phyloP scores from a whole-genome alignment of 2,797 vertebrate species.

The Galaxias olidus region DNA sequence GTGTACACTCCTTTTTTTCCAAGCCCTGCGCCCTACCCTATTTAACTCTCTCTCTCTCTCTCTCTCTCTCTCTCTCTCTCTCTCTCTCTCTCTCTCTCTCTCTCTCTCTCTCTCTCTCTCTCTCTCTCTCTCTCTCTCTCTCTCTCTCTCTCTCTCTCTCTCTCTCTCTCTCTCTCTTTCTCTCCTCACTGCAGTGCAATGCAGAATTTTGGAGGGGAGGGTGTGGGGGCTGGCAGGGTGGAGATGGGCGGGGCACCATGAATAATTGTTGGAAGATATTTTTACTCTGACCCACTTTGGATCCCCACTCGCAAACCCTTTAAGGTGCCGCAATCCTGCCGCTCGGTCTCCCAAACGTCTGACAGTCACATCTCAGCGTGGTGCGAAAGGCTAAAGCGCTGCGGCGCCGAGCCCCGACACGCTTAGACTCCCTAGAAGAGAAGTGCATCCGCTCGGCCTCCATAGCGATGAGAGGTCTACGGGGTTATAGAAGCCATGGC shows the following conservation, averaged over 20 bases:
- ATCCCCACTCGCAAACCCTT: constrained; percentile 71
- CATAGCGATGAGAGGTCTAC: constrained; percentile 45
- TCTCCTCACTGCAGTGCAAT: constrained; percentile 68
- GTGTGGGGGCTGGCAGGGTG: constrained; percentile 44
- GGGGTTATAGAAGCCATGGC: constrained; percentile 43
- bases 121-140: constrained; percentile 14
- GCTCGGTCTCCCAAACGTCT: constrained; percentile 36
- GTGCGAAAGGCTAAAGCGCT: constrained; percentile 9
- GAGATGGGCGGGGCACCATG: constrained; percentile 73
- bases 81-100: constrained; percentile 2
- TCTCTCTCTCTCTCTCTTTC: constrained; percentile 47
- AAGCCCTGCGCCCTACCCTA: constrained; percentile 21
- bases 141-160: constrained; percentile 22
- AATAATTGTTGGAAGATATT: constrained; percentile 84
- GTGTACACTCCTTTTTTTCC: constrained; percentile 31
- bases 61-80: constrained; percentile 17
- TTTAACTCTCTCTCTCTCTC: constrained; percentile 28
- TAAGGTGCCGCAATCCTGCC: constrained; percentile 67
- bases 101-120: background rate
- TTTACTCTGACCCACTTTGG: constrained; percentile 84
- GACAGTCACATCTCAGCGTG: constrained; percentile 22
- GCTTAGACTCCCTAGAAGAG: background rate
- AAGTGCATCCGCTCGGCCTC: constrained; percentile 1
- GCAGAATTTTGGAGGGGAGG: constrained; percentile 69
- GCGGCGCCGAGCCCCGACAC: background rate